Base-by-base conservation (phyloP, 2,888 invertebrate species). In the Drosophila paramelanica region DNA sequence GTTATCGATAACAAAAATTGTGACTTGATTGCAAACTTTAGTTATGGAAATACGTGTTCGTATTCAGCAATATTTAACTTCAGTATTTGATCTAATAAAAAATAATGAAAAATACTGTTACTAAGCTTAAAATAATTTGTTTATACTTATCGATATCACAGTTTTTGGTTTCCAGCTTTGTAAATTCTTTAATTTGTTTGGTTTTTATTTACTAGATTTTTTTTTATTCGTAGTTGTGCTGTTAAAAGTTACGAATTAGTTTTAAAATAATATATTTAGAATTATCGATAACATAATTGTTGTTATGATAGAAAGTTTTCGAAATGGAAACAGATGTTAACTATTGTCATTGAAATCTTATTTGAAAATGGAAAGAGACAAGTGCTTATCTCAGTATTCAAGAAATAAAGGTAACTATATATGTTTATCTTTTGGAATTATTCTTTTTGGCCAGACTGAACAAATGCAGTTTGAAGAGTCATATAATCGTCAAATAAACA, bases 381-480 rank as follows among this genome's bases (percentile, higher is more conserved):
- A 27, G 2, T 8, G 31, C 8, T 31, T 31, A 8, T 27, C 8
- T 4, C 2, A 31, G 31, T 0, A 8, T 31, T 31, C 0, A 31
- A 31, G 4, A 31, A 31, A 31, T 31, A 8, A 8, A 31, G 8
- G 11, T 11, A 5, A 7, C 11, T 23, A 4, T 23, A 14, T 39
- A n/a, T 11, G 13, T 25, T 39, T 14, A 4, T 10, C 11, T 31
- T 3, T 31, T 31, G 1, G 2, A 31, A 31, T 8, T 31, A 31
- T 31, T 8, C 1, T 8, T 31, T 31, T 10, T 10, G 8, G 10
- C 10, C 27, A 27, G 27, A 27, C 31, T 13, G n/a, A 17, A 14
- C n/a, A 47, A 38, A n/a, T 4, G n/a, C 27, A 49, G 57, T 43
- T 51, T 5, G 13, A 13, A 11, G 42, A 33, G 42, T 67, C 38